Evolutionary conservation across 2,113 vertebrate genomes (phyloP).

Genomic region (Bos indicus): DNA sequence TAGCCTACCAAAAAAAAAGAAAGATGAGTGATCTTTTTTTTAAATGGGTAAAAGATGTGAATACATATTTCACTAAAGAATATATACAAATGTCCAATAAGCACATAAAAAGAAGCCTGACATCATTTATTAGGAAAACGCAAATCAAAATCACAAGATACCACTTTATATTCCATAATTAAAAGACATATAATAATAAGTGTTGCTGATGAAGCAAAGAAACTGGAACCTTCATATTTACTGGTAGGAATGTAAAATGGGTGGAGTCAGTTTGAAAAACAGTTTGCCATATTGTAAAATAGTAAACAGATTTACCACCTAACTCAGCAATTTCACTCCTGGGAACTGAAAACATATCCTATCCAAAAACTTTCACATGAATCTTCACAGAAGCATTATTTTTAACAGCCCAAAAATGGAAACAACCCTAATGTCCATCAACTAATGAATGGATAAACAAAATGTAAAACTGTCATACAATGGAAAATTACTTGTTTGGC

Average conservation of each 20-base stretch:
- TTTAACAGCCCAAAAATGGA: not conserved
- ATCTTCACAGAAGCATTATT: not conserved
- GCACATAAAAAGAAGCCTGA: not conserved
- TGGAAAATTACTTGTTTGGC: not conserved
- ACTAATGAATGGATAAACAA: not conserved
- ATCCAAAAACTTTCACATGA: not conserved
- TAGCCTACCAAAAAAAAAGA: not conserved
- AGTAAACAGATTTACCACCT: not conserved
- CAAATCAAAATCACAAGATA: slow-evolving; percentile 13
- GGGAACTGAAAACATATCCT: not conserved
- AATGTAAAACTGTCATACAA: not conserved
- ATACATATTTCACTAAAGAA: not conserved
- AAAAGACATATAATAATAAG: not conserved
- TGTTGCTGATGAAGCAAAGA: not conserved
- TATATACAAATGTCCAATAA: not conserved
- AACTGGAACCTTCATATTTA: not conserved
- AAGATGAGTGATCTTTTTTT: not conserved
- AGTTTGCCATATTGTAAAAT: not conserved
- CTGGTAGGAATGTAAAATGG: not conserved
- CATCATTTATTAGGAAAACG: not conserved
- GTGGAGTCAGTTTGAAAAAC: not conserved
- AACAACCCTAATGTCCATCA: not conserved
- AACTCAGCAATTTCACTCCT: not conserved
- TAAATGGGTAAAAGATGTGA: not conserved
- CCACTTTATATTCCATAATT: not conserved